Evolutionary conservation across 1,140 invertebrate genomes (phyloP).

Genomic region (Drosophila subpulchrella): DNA sequence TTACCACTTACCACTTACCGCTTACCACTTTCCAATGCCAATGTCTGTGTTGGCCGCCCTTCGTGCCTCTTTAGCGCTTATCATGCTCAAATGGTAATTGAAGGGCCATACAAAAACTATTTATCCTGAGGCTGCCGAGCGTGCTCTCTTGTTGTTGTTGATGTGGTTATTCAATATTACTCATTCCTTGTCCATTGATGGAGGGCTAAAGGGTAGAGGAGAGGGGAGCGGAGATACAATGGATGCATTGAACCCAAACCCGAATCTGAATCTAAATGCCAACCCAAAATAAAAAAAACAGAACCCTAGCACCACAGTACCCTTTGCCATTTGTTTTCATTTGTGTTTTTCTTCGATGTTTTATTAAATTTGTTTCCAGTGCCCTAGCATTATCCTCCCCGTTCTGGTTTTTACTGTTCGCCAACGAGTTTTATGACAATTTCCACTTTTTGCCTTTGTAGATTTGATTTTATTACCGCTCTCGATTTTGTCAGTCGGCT

Average conservation of each 20-base stretch:
- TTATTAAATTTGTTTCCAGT: constrained; percentile 83
- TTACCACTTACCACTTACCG: constrained; percentile 32
- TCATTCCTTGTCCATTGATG: constrained; percentile 35
- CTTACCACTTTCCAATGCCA: constrained; percentile 59
- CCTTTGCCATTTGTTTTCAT: constrained; percentile 55
- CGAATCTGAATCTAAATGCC: constrained; percentile 30
- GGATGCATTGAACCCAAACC: constrained; percentile 57
- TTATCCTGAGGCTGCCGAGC: constrained; percentile 77
- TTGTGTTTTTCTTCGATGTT: constrained; percentile 61
- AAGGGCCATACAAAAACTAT: constrained; percentile 80
- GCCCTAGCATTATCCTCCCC: constrained; percentile 35
- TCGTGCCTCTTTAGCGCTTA: constrained; percentile 77
- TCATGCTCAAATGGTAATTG: constrained; percentile 84
- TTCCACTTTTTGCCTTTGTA: constrained; percentile 72
- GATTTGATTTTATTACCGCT: constrained; percentile 62
- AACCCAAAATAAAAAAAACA: not conserved
- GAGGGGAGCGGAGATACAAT: constrained; percentile 39
- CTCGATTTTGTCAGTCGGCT: constrained; percentile 22
- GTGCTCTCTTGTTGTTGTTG: constrained; percentile 52
- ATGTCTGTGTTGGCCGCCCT: constrained; percentile 51
- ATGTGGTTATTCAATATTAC: constrained; percentile 82
- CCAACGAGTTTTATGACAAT: constrained; percentile 67
- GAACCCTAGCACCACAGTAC: constrained; percentile 24
- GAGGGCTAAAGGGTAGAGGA: constrained; percentile 3
- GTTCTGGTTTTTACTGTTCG: constrained; percentile 30